Evolutionary conservation across 2,113 vertebrate species (phyloP).

Genomic region (Neofelis nebulosa): DNA sequence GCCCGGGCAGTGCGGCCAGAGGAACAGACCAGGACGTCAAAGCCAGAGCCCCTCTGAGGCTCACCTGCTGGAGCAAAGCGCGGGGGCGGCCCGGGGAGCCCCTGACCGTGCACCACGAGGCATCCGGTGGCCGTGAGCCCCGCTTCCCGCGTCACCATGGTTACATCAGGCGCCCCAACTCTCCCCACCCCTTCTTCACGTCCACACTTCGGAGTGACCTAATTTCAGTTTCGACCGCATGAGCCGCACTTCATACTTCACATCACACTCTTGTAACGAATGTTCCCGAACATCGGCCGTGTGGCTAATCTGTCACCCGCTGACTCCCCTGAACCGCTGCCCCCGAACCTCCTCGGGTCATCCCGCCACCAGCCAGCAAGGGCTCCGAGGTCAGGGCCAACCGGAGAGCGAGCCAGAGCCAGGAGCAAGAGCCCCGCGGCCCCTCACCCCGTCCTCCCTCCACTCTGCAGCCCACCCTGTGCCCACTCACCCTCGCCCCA

Average conservation of each 20-base stretch:
- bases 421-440: not conserved
- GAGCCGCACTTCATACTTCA: not conserved
- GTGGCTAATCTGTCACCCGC: not conserved
- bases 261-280: not conserved
- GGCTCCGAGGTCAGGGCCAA: not conserved
- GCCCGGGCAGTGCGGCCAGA: accelerated
- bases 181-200: not conserved
- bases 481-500: accelerated
- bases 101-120: accelerated
- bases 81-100: not conserved
- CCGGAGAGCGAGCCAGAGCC: not conserved
- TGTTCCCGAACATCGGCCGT: not conserved
- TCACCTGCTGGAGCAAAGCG: not conserved
- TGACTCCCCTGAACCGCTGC: accelerated
- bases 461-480: accelerated
- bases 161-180: accelerated
- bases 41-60: accelerated
- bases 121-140: accelerated
- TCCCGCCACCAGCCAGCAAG: not conserved
- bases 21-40: not conserved
- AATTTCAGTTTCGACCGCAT: accelerated
- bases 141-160: accelerated
- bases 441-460: accelerated
- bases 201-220: not conserved
- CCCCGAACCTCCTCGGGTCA: not conserved